Conservation (phyloP, 2,888 invertebrate species). For the Nebria salina region DNA sequence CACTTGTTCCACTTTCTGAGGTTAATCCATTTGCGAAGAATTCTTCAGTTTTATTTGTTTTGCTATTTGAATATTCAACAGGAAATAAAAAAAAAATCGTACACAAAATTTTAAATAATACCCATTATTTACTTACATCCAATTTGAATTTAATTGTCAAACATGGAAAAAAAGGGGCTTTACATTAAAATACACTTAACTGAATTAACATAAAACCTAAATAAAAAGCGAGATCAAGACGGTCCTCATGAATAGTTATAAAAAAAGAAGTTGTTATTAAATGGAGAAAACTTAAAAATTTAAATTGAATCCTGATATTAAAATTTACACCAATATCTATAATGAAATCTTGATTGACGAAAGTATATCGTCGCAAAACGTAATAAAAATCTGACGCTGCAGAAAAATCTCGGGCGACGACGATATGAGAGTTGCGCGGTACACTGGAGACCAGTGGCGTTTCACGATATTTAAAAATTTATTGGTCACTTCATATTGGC, state of each 20-base stretch:
- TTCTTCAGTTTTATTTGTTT: background rate
- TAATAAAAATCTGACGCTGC: conserved; percentile 61
- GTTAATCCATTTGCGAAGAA: background rate
- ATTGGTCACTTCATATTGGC: no score
- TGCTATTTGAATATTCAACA: background rate
- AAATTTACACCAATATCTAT: conserved; percentile 62
- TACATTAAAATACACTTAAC: conserved; percentile 10
- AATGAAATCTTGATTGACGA: conserved; percentile 64
- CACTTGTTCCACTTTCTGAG: background rate
- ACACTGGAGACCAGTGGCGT: background rate
- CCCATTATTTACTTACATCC: conserved; percentile 24
- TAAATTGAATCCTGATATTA: conserved; percentile 62
- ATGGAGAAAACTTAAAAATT: conserved; percentile 49
- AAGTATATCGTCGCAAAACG: conserved; percentile 56
- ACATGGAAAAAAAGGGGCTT: conserved; percentile 15
- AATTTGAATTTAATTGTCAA: conserved; percentile 43
- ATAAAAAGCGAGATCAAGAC: conserved; percentile 19
- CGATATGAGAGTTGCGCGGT: conserved; percentile 35
- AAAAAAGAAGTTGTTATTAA: background rate
- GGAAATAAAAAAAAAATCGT: background rate
- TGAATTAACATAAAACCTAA: conserved; percentile 43
- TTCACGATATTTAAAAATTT: background rate
- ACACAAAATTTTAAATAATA: background rate
- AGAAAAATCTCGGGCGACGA: conserved; percentile 48
- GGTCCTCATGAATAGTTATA: conserved; percentile 3